Base-by-base conservation (phyloP, 2,797 vertebrate species). In the Cyprinodon diabolis region DNA sequence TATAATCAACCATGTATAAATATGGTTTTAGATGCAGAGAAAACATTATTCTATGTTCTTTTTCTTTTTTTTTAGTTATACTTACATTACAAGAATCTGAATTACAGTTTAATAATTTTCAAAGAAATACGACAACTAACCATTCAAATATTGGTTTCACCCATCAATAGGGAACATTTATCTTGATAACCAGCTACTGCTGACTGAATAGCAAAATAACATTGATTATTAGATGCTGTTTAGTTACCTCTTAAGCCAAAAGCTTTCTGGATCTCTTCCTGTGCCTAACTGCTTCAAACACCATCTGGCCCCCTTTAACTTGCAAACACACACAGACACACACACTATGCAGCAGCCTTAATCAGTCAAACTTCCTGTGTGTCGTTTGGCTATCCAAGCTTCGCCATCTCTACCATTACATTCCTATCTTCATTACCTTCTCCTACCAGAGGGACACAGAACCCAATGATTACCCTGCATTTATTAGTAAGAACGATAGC, bases 331-430 rank as follows among this genome's bases (percentile, higher is more conserved):
- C 19, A 57, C 76, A 68, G 23, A 47, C 69, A 68, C 77, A 47
- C 56, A 57, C 55, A 68, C 51, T 25, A 74, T 56, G 60, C 52
- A 70, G 83, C 80, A 93, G 90, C 62, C 91, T 81, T 74, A 87
- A 90, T 92, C 87, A 86, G 85, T 82, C 78, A 88, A 91, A 79
- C 86, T 78, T 90, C 91, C 86, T 89, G 69, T 10, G 86, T 84
- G 90, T 84, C 73, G 79, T 83, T 74, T 73, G 74, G 86, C 84
- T 83, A 84, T 80, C 79, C 48, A 23, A 51, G 25, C 78, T 69
- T 80, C 75, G 56, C 89, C 86, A 88, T 89, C 87, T 76, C 82
- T 81, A 79, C 82, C 74, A 86, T 82, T 81, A 83, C 77, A 48
- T 81, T 81, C 83, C 83, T 84, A 87, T 86, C 77, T 72, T 84